Evolutionary conservation across 1,140 invertebrate genomes (phyloP).

Genomic region (Anastrepha obliqua): DNA sequence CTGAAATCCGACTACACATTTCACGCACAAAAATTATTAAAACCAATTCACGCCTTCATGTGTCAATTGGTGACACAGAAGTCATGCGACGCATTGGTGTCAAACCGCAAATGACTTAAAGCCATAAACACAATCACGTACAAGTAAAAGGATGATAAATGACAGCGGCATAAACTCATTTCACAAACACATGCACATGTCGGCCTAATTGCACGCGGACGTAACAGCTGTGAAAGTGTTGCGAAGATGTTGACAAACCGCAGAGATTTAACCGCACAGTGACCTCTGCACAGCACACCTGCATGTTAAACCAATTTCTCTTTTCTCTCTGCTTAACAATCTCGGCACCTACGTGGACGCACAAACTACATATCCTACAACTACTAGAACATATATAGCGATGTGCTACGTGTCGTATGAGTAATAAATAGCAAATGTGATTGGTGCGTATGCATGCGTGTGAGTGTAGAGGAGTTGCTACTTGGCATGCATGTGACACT

Average conservation of each 20-base stretch:
- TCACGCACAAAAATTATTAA: no score
- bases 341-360: not conserved
- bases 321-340: not conserved
- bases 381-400: not conserved
- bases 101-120: slow-evolving; percentile 30
- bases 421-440: not conserved
- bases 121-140: not conserved
- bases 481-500: not conserved
- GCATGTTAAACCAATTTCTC: not conserved
- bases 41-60: no score
- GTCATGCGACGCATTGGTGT: not conserved
- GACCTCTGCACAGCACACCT: not conserved
- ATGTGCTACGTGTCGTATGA: not conserved
- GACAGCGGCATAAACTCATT: not conserved
- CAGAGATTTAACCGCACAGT: slow-evolving; percentile 36
- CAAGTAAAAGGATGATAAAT: not conserved
- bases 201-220: slow-evolving; percentile 14
- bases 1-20: no score
- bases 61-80: not conserved
- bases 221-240: not conserved
- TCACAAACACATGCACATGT: not conserved
- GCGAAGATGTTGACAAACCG: slow-evolving; percentile 41
- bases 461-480: not conserved
- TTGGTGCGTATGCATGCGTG: not conserved
- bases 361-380: not conserved